Conservation (phyloP, 2,113 vertebrate species). For the Tor tambroides region DNA sequence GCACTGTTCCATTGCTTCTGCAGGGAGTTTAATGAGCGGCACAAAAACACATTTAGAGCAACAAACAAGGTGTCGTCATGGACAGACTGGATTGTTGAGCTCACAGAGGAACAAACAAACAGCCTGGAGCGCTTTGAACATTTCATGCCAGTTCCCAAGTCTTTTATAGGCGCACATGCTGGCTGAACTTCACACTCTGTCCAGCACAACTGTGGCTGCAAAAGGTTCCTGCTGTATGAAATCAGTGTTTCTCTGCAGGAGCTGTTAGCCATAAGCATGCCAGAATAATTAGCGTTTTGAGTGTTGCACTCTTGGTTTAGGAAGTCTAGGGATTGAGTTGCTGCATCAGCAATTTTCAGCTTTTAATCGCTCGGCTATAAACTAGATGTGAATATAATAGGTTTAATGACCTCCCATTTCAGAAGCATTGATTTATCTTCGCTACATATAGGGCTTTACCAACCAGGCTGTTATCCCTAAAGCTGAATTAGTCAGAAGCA, state of each 20-base stretch:
- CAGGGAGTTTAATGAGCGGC: conserved; percentile 63
- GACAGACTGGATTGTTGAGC: conserved; percentile 45
- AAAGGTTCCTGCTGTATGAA: conserved; percentile 27
- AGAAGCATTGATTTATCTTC: neutral
- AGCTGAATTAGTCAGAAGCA: neutral
- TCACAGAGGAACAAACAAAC: conserved; percentile 36
- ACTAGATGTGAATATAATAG: conserved; percentile 22
- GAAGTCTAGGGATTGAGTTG: conserved; percentile 22
- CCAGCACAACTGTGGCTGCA: conserved; percentile 46
- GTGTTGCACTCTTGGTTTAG: conserved; percentile 23
- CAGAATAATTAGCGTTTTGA: conserved; percentile 22
- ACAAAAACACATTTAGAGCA: conserved; percentile 61
- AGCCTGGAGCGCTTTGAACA: conserved; percentile 35
- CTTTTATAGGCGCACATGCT: conserved; percentile 33
- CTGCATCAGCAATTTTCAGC: conserved; percentile 34
- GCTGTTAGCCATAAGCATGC: conserved; percentile 35
- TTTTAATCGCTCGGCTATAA: conserved; percentile 43
- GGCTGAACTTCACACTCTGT: conserved; percentile 45
- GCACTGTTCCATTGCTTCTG: conserved; percentile 36
- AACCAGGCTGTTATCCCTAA: neutral
- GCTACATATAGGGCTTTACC: neutral
- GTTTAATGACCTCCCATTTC: neutral
- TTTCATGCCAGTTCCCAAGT: conserved; percentile 47
- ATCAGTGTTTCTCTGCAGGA: conserved; percentile 37
- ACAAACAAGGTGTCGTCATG: conserved; percentile 69